Percentiles rank a stretch among this genome's conserved stretches.
These are phyloP conservation scores for Oreochromis grahami DNA, from an alignment of 2,797 vertebrate species.

Conservation along the genomic window DNA sequence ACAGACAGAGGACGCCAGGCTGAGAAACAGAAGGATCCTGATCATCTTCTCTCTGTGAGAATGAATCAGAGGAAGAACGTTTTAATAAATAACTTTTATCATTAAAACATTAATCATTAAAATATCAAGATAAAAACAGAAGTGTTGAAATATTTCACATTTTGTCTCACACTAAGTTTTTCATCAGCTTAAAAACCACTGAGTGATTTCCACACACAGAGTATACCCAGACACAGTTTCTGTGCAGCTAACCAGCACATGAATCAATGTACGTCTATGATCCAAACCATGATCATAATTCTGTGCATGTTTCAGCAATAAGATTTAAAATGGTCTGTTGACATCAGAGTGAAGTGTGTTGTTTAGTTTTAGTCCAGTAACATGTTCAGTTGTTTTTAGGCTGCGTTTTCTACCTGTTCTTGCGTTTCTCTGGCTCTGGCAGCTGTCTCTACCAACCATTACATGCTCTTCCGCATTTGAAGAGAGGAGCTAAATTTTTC, in stretches of 20 bases:
- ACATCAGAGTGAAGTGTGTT: neutral
- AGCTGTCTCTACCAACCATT: too few species aligned
- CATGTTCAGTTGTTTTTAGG: too few species aligned
- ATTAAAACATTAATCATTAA: too few species aligned
- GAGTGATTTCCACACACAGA: neutral
- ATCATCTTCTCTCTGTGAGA: neutral
- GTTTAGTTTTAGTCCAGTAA: neutral
- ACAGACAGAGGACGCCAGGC: neutral
- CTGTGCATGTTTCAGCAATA: rapidly evolving
- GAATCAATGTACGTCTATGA: neutral
- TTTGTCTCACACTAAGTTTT: neutral
- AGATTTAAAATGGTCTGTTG: neutral
- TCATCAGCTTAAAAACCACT: rapidly evolving
- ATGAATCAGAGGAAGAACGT: neutral
- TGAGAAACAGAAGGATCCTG: neutral
- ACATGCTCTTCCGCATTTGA: too few species aligned
- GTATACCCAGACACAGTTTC: neutral
- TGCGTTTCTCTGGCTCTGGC: too few species aligned
- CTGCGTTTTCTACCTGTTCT: too few species aligned
- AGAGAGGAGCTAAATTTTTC: too few species aligned
- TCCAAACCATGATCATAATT: neutral
- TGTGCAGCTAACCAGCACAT: rapidly evolving
- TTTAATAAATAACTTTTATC: neutral
- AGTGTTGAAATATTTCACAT: neutral
- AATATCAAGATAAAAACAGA: too few species aligned